phyloP scores from a whole-genome alignment of 2,888 invertebrate species.

The Flabesymbios commensalis region DNA sequence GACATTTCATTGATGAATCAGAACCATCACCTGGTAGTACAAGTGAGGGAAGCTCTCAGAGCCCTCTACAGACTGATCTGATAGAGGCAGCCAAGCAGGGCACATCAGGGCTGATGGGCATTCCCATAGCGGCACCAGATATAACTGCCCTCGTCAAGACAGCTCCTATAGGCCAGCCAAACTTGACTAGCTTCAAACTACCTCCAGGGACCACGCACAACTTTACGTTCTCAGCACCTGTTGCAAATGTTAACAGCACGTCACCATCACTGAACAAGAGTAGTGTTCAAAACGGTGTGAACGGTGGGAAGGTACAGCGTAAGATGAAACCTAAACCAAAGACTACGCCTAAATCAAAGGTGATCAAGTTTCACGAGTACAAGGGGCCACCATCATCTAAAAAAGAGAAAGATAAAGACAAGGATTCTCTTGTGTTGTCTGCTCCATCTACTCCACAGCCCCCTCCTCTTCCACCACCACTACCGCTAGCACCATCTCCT shows the following conservation, averaged over 20 bases:
- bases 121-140: conserved; percentile 42
- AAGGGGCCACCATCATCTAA: conserved; percentile 74
- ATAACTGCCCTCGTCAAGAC: conserved; percentile 25
- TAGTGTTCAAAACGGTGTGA: conserved; percentile 25
- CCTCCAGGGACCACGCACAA: conserved; percentile 12
- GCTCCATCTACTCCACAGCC: conserved; percentile 17
- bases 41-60: conserved; percentile 62
- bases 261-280: neutral
- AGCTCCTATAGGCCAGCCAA: neutral
- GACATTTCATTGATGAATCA: conserved; percentile 78
- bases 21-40: conserved; percentile 85
- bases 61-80: neutral
- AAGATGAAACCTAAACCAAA: conserved; percentile 80
- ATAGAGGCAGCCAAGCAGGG: neutral
- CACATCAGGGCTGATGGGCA: neutral
- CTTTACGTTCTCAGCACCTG: neutral
- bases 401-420: conserved; percentile 18
- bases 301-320: conserved; percentile 36
- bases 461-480: too few species aligned
- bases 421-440: too few species aligned
- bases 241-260: conserved; percentile 16
- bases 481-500: too few species aligned
- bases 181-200: conserved; percentile 1
- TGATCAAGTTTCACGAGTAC: conserved; percentile 96
- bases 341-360: conserved; percentile 75